Base-by-base conservation (phyloP, 2,888 invertebrate species). In the Amiota communis region DNA sequence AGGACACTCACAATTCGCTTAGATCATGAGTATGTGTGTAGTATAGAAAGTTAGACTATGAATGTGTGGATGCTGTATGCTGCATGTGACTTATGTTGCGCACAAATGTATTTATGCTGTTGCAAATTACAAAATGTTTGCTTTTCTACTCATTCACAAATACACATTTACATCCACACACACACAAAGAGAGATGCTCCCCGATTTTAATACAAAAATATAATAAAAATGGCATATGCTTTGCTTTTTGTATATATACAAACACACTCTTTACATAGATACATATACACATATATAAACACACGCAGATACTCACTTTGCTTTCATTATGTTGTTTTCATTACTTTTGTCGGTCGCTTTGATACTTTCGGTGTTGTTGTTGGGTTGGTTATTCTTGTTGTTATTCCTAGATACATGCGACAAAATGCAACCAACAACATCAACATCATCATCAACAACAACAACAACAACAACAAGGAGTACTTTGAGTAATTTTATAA, bases 81-180 rank as follows among this genome's bases (percentile, higher is more conserved):
- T 74, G 77, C 84, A 63, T 65, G 53, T 82, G 84, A 83, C 84
- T 83, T 83, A 83, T 83, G 86, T 77, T 71, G 67, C 51, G 51
- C 36, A 53, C 67, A 68, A 68, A 68, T 68, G 51, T 68, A 53
- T 68, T 68, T 79, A 64, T 82, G 82, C 82, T 81, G 78, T 78
- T 78, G 82, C 77, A 82, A 85, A 83, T 83, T 85, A 86, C 86
- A 83, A 83, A 83, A 85, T 83, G 83, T 85, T 85, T 81, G 86
- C 75, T 73, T 77, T 79, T 75, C 13, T 23, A 15, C 15, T 11
- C 78, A 84, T 80, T 80, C 76, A 79, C 82, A 82, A 36, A 36
- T 36, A 78, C 79, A 67, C 57, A 57, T 15, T 83, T 85, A 77
- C 69, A 79, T 77, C 80, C 76, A 75, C n/a, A 47, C 10, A 20